Base-by-base conservation (phyloP, 2,888 invertebrate genomes). In the Scaeva pyrastri region DNA sequence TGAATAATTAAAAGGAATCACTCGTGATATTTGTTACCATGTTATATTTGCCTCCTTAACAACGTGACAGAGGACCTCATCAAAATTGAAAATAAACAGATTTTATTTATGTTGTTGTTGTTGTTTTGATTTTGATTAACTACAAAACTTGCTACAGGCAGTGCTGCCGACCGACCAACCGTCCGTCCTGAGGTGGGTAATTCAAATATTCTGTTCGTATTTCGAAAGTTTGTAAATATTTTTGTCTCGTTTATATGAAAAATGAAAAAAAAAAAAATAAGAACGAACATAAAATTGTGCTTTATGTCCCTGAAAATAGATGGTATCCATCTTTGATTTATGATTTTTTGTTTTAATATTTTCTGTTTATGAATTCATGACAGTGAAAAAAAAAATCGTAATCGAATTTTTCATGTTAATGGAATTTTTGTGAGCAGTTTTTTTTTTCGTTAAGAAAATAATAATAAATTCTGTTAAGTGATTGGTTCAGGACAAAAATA, bases 291-390 rank as follows among this genome's bases (percentile, higher is more conserved):
- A 41, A 70, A 77, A 77, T 62, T 71, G 50, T 77, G 43, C 45
- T 62, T 70, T 50, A 60, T 77, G 70, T 21, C 50, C 1, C 31
- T 8, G 8, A 31, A 31, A 19, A 12, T 21, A 52, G 52, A 77
- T 71, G 58, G 50, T 68, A 68, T 68, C 68, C 58, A 68, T 76
- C 68, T 68, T 66, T 36, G 48, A 76, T 56, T 71, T 70, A 58
- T 14, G 66, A 36, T 8, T 10, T 45, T 26, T 43, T 52, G 14
- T 16, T 41, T 12, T 16, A n/a, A n/a, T 50, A 19, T 16, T 50
- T 5, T 14, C 21, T 52, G 8, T 52, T 52, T 10, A 41, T n/a
- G 39, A 23, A 21, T 52, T 52, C 52, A n/a, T 39, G 60, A 19
- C 11, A 8, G 16, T 1, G 10, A 21, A 6, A 14, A 16, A 43